Evolutionary conservation across 2,888 invertebrate genomes (phyloP).

Genomic region (Lithophane ornitopus): DNA sequence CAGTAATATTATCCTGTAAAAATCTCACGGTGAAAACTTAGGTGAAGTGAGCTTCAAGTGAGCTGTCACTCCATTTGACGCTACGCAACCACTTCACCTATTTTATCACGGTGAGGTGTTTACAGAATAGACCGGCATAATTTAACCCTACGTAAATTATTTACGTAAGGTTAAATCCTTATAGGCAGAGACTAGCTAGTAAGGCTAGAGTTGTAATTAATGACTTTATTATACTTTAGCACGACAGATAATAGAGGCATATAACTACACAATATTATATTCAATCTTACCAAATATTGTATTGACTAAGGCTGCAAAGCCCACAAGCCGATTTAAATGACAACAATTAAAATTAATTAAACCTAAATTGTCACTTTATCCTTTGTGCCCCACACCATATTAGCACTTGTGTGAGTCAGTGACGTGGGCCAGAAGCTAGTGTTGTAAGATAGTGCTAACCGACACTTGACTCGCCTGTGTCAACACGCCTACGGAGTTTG

Average conservation of each 20-base stretch:
- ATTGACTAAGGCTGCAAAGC: conserved; percentile 12
- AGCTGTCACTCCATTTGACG: no score
- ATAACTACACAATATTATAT: conserved; percentile 4
- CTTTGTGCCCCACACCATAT: conserved; percentile 48
- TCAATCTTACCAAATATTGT: conserved; percentile 22
- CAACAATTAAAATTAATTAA: conserved; percentile 49
- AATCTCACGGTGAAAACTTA: no score
- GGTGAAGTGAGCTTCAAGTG: no score
- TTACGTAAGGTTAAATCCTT: no score
- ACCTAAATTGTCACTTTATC: conserved; percentile 31
- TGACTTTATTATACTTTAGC: conserved; percentile 19
- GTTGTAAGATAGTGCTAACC: conserved; percentile 66
- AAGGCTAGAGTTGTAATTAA: not conserved
- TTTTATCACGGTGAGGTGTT: no score
- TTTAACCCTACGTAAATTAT: not conserved
- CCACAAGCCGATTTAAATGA: conserved; percentile 39
- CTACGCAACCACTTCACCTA: no score
- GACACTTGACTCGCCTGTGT: conserved; percentile 84
- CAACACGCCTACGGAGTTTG: conserved; percentile 78
- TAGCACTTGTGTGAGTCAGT: conserved; percentile 61
- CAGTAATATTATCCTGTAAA: not conserved
- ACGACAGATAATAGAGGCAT: not conserved
- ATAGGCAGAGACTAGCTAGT: not conserved
- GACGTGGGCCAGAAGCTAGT: conserved; percentile 66
- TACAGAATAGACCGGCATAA: no score